Evolutionary conservation across 2,113 vertebrate genomes (phyloP), one percentile per base, ranked within the genome.

Genomic region (Chinchilla lanigera): DNA sequence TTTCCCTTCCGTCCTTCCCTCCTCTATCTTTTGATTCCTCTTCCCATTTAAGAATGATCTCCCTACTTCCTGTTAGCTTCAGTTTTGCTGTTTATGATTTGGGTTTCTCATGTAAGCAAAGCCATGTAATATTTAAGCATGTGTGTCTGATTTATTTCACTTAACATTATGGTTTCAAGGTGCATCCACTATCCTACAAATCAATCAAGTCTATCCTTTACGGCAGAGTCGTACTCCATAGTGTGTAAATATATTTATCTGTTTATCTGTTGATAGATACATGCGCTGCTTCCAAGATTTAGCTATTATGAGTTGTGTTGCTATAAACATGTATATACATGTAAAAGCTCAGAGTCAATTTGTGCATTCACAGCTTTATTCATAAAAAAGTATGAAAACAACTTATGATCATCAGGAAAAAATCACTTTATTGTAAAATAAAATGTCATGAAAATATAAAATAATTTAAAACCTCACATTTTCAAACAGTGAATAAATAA

Each of bases 391-490:
- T 85, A 73, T 24, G 20, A 41, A 22, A 73, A 71, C 89, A 96
- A 92, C 67, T 52, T 90, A 65, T 94, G 60, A 89, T 90, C 52
- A 95, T 9, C 4, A 95, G 44, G 54, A 73, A 89, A 89, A 89
- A 89, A 73, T 86, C 4, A 89, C 58, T 78, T 93, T 95, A 73
- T 80, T 87, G 22, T 28, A 81, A 96, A 78, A 91, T 93, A 52
- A 92, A 97, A 94, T 96, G 33, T 95, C 20, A n/a, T 65, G 33
- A 88, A 10, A 85, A 38, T 60, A 92, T 24, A 82, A 80, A 84
- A 73, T 50, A 86, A 84, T 84, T 84, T 65, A 56, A 82, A 86
- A 41, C n/a, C 17, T 44, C n/a, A 90, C 5, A 90, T 86, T 96
- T 96, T 92, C 41, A 93, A 92, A 94, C 26, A 80, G 63, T 19